Percentiles rank a stretch among this genome's conserved stretches.
phyloP scores from a whole-genome alignment of 2,888 invertebrate genomes.

The Deroplatys truncata region DNA sequence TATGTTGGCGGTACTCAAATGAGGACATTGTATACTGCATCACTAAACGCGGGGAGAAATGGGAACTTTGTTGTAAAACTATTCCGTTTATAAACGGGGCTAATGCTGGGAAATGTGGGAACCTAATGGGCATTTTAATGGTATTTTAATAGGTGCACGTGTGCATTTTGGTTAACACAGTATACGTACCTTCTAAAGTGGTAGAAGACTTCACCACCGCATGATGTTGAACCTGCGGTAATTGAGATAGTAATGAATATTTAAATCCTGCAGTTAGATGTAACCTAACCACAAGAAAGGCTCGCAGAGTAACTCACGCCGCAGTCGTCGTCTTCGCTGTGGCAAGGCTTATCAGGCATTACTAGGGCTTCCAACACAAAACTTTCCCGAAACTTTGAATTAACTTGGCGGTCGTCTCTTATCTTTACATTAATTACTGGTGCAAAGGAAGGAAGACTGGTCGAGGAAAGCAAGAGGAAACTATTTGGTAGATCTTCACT shows the following conservation, averaged over 20 bases:
- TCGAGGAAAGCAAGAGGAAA: not conserved
- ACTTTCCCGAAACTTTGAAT: slow-evolving; percentile 14
- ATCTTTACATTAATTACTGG: slow-evolving; percentile 19
- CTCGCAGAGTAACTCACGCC: not conserved
- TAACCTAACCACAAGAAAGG: too few relatives aligned
- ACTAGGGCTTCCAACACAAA: not conserved
- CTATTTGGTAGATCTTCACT: not conserved
- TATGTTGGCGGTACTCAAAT: too few relatives aligned
- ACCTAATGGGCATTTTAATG: not conserved
- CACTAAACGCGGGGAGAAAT: not conserved
- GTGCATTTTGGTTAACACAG: not conserved
- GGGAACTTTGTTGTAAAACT: not conserved
- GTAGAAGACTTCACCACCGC: too few relatives aligned
- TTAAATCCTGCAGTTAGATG: not conserved
- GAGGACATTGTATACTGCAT: not conserved
- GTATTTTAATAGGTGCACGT: not conserved
- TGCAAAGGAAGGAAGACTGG: not conserved
- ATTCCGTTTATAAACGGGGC: not conserved
- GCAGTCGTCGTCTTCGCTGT: too few relatives aligned
- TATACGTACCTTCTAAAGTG: too few relatives aligned
- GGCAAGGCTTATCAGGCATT: not conserved
- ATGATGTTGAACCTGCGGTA: too few relatives aligned
- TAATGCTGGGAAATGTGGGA: not conserved
- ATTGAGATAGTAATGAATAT: not conserved
- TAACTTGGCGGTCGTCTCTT: slow-evolving; percentile 14